Conservation (phyloP, 2,888 invertebrate genomes). For the Capitulum mitella region DNA sequence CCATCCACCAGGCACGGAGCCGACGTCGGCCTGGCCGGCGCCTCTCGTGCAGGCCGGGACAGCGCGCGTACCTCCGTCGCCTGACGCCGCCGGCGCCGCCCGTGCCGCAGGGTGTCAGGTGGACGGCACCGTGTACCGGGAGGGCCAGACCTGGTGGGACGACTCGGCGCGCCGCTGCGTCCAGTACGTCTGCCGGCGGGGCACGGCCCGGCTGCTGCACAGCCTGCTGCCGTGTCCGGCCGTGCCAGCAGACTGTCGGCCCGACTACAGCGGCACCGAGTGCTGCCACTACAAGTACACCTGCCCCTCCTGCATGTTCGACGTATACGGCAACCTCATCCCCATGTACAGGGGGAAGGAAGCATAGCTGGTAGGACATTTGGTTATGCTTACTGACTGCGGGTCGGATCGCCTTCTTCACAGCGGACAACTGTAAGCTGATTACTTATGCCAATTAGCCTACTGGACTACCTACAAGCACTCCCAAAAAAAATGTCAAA, state of each 20-base stretch:
- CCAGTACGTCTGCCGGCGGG: neutral
- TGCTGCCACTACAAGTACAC: conserved; percentile 6
- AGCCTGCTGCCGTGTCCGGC: neutral
- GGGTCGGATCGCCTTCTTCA: no score
- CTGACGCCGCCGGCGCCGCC: neutral
- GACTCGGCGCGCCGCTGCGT: neutral
- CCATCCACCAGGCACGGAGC: no score
- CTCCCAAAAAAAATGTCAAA: no score
- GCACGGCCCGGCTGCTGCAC: neutral
- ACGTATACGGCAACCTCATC: neutral
- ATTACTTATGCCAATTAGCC: no score
- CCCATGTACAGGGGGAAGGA: neutral
- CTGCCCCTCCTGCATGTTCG: neutral
- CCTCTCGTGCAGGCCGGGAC: no score
- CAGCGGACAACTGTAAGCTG: no score
- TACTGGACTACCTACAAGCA: no score
- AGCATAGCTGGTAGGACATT: no score
- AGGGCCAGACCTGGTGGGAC: neutral
- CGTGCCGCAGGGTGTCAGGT: neutral
- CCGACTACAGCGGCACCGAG: neutral
- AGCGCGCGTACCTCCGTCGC: no score
- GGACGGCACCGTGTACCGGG: neutral
- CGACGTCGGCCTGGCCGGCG: no score
- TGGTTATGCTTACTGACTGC: no score
- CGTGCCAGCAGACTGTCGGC: neutral